Base-by-base conservation (phyloP, 2,113 vertebrate genomes). In the Tupaia chinensis region DNA sequence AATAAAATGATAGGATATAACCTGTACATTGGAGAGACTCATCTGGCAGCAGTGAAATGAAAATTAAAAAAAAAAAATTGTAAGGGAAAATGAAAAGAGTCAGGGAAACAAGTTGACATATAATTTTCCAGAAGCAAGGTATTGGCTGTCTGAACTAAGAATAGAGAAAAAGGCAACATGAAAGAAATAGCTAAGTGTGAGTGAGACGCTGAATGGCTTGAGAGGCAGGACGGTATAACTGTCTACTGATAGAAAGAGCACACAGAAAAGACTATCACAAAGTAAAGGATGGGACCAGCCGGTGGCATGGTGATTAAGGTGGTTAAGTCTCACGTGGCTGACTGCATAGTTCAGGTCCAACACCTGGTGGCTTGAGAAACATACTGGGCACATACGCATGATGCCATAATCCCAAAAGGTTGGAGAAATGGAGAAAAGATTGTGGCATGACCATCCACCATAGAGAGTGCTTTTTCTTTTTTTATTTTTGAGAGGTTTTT, bases 1-100 rank as follows among this genome's bases (percentile, higher is more conserved):
- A 66, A 73, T 83, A 78, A 69, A 56, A 91, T 74, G 32, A 32
- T 76, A 58, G 9, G 16, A 84, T 80, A 83, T 69, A 76, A 96
- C 53, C 22, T 70, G 7, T 61, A 20, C 69, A 66, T 79, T 8
- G 22, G 4, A 29, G 17, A 78, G 1, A 69, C 8, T 84, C 2
- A 34, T 14, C 12, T 87, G n/a, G 61, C 19, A 81, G 34, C 34
- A 69, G 63, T 78, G 23, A 93, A 84, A 87, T 77, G 60, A 44
- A 44, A 44, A 44, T n/a, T n/a, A n/a, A n/a, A n/a, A n/a, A n/a
- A n/a, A 17, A 82, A 88, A 88, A 77, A 88, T 58, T 16, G 54
- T 25, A 81, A 7, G 61, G 2, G 7, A 77, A 78, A 94, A 73
- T 93, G 65, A 44, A 82, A 70, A 80, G 69, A 78, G 27, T 29